Base-by-base conservation (phyloP, 2,113 vertebrate genomes). In the Sterrhoptilus dennistouni region DNA sequence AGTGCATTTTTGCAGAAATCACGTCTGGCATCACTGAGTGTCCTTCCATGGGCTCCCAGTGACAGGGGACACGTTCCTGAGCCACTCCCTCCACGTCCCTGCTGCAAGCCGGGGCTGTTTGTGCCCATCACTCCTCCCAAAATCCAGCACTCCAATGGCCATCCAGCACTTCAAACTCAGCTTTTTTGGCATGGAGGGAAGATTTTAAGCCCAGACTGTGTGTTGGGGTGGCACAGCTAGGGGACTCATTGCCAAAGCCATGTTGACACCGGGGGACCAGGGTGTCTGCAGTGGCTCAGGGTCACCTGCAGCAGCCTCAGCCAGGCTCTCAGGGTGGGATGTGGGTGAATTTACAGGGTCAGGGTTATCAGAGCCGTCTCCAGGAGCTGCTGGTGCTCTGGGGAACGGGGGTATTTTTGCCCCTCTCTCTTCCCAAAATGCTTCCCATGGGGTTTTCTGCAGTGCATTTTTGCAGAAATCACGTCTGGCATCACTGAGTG, bases 21-120 rank as follows among this genome's bases (percentile, higher is more conserved):
- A 0, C 0, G 1, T 11, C 38, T 61, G 35, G 47, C 14, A 1
- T 35, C 4, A 0, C 14, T 3, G 0, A 12, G 49, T 25, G 22
- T 27, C 90, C 61, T 29, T 47, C 54, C 63, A 7, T 0, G 8
- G 49, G 71, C 66, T 38, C 56, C 42, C 7, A 17, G 61, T 6
- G 7, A 33, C 14, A 18, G 49, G 76, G 38, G 52, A 53, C 1
- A 0, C 5, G 31, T 18, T 8, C 52, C 68, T 68, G 78, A 63
- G 57, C 78, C 8, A 0, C 52, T 25, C 8, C 1, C 31, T 68
- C 35, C 79, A n/a, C 4, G 0, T 21, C 49, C 63, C 65, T 2
- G 1, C 1, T 9, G 31, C 44, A 8, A 44, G 18, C 44, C 18
- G 44, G 44, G 44, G 54, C 57, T 45, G 40, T 7, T 22, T 0